Evolutionary conservation across 2,113 vertebrate genomes (phyloP).

Genomic region (Lampris incognitus): DNA sequence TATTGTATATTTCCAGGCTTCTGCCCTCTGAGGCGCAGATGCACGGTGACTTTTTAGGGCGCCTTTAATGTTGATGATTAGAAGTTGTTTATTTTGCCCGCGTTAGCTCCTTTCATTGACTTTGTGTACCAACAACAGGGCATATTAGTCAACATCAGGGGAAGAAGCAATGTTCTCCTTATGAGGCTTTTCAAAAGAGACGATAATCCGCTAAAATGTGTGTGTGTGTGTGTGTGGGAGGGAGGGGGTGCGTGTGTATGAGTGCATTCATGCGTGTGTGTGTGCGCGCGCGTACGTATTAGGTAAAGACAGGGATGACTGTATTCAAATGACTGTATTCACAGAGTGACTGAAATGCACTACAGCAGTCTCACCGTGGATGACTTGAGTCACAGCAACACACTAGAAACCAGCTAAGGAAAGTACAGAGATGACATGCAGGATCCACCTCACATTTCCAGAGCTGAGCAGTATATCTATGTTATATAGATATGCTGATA

Average conservation of each 20-base stretch:
- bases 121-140: slow-evolving; percentile 60
- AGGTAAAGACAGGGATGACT: not conserved
- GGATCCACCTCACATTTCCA: slow-evolving; percentile 43
- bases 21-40: slow-evolving; percentile 28
- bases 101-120: slow-evolving; percentile 50
- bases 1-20: slow-evolving; percentile 57
- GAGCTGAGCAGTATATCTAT: too few species aligned
- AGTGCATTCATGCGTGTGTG: slow-evolving; percentile 9
- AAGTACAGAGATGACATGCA: slow-evolving; percentile 32
- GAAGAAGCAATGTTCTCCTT: slow-evolving; percentile 40
- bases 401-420: not conserved
- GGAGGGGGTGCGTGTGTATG: slow-evolving; percentile 1
- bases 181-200: slow-evolving; percentile 54
- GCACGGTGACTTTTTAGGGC: slow-evolving; percentile 54
- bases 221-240: not conserved
- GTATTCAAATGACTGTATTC: slow-evolving; percentile 27
- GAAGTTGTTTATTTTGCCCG: slow-evolving; percentile 56
- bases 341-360: slow-evolving; percentile 49
- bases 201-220: slow-evolving; percentile 64
- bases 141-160: slow-evolving; percentile 68
- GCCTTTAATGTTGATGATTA: slow-evolving; percentile 64
- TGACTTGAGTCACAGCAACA: slow-evolving; percentile 49
- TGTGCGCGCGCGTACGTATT: not conserved
- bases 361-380: slow-evolving; percentile 22
- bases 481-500: too few species aligned